Percentiles rank a stretch among this genome's conserved stretches.
These are phyloP conservation scores for Sebastes schlegelii DNA, from an alignment of 2,113 vertebrate genomes.

Conservation along the genomic window DNA sequence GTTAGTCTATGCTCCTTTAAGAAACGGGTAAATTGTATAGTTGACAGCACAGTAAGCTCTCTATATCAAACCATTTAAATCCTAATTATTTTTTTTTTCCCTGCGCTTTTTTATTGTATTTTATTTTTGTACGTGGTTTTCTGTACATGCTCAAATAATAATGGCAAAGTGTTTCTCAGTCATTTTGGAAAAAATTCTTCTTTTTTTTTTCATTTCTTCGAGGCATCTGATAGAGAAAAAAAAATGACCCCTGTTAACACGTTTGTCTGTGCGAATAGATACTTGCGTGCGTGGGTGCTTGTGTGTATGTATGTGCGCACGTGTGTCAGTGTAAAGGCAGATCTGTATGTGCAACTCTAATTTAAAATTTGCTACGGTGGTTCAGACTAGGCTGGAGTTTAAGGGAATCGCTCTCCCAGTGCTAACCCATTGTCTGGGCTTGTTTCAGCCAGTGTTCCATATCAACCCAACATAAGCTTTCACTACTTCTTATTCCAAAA, in stretches of 20 bases:
- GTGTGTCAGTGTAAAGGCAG: constrained; percentile 53
- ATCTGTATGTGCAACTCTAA: constrained; percentile 60
- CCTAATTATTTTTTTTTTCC: constrained; percentile 61
- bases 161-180: constrained; percentile 58
- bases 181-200: constrained; percentile 48
- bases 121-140: constrained; percentile 73
- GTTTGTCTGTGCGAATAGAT: constrained; percentile 63
- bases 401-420: constrained; percentile 39
- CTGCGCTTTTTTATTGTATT: constrained; percentile 65
- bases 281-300: constrained; percentile 54
- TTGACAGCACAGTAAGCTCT: constrained; percentile 84
- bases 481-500: constrained; percentile 55
- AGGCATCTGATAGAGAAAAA: constrained; percentile 35
- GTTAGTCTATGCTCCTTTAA: constrained; percentile 81
- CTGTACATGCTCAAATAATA: constrained; percentile 72
- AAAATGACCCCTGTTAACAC: constrained; percentile 47
- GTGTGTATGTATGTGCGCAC: constrained; percentile 45
- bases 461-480: constrained; percentile 39
- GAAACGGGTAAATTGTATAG: constrained; percentile 87
- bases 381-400: constrained; percentile 55
- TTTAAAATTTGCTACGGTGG: constrained; percentile 41
- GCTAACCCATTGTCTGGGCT: constrained; percentile 6
- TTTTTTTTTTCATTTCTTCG: constrained; percentile 26
- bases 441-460: constrained; percentile 33
- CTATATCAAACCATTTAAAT: constrained; percentile 79